phyloP scores from a whole-genome alignment of 2,113 vertebrate species.

The western clawed frog (Xenopus tropicalis) region UCB_Xtro_10.0 CM004448.2:110118001-110118500 shows the following conservation, averaged over 20 bases:
- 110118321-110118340: constrained; percentile 41
- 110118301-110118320: constrained; percentile 66
- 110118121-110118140: neutral
- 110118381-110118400: no score
- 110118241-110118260: constrained; percentile 30
- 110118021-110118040: neutral
- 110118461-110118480: no score
- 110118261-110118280: constrained; percentile 39
- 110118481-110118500: no score
- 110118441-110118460: no score
- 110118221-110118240: constrained; percentile 29
- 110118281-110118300: constrained; percentile 51
- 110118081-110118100: neutral
- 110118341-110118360: neutral
- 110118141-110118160: neutral
- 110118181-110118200: constrained; percentile 5
- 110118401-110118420: no score
- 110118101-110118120: neutral
- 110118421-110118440: no score
- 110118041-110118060: neutral
- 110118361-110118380: no score
- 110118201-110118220: constrained; percentile 36
- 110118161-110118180: neutral
- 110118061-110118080: neutral
- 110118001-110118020: no score